phyloP scores from a whole-genome alignment of 2,797 vertebrate species.

The Mormyrops boulengeri region DNA sequence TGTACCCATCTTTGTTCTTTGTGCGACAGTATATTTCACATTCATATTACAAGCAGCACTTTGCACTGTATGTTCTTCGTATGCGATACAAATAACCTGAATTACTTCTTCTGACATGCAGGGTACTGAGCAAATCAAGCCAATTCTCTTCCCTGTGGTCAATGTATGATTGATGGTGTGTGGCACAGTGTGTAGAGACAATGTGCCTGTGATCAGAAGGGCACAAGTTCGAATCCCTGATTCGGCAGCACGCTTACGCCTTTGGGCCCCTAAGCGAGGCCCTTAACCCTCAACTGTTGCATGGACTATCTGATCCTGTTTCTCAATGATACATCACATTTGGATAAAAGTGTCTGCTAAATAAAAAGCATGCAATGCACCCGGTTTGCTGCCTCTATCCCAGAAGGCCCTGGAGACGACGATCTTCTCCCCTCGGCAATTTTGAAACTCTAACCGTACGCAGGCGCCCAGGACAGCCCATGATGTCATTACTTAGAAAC shows the following conservation, averaged over 20 bases:
- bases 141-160: background rate
- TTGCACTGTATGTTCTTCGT: background rate
- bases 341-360: background rate
- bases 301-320: background rate
- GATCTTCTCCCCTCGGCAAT: background rate
- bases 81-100: background rate
- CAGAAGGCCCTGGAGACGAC: background rate
- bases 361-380: background rate
- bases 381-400: background rate
- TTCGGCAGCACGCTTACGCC: background rate
- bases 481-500: conserved; percentile 13
- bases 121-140: background rate
- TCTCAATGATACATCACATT: background rate
- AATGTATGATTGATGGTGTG: background rate
- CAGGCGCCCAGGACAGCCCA: background rate
- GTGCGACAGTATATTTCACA: background rate
- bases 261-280: background rate
- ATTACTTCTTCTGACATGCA: background rate
- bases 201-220: background rate
- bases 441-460: background rate
- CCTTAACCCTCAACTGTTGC: background rate
- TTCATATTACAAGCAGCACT: background rate
- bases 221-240: background rate
- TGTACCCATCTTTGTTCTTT: background rate
- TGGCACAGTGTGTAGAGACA: background rate